phyloP scores from a whole-genome alignment of 2,113 vertebrate genomes.

The Colaptes auratus region DNA sequence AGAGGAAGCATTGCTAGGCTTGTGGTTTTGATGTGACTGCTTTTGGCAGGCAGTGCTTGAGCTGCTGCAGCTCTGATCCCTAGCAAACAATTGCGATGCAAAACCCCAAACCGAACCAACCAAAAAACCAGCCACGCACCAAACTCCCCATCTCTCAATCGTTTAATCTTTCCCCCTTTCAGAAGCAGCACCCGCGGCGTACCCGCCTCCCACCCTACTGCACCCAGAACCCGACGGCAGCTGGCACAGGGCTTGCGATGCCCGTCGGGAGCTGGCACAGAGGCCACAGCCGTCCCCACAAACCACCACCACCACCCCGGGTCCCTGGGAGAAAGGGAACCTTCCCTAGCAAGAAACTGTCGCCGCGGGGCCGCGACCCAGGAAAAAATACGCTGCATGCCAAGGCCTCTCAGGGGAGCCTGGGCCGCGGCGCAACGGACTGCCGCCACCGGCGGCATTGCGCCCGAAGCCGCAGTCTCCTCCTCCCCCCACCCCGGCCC shows the following conservation, averaged over 20 bases:
- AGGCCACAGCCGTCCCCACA: not conserved
- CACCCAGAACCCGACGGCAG: not conserved
- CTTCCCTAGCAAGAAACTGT: not conserved
- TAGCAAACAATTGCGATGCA: accelerated
- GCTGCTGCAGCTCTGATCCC: too few species aligned
- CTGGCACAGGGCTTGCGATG: not conserved
- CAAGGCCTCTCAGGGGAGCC: not conserved
- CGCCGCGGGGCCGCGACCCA: not conserved
- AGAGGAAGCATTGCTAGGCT: not conserved
- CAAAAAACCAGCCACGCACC: too few species aligned
- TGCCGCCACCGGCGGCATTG: too few species aligned
- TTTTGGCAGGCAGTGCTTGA: accelerated
- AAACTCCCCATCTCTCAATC: too few species aligned
- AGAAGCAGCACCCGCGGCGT: not conserved
- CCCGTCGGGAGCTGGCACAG: too few species aligned
- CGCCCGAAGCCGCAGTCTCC: not conserved
- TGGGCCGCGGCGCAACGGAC: not conserved
- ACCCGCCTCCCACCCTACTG: not conserved
- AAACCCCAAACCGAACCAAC: too few species aligned
- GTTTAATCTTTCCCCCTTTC: not conserved
- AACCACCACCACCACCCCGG: too few species aligned
- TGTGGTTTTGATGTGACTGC: accelerated
- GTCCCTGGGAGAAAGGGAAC: not conserved
- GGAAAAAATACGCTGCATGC: not conserved
- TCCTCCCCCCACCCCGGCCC: too few species aligned